These are phyloP conservation scores for Musca vetustissima DNA, from an alignment of 1,140 invertebrate species.

Conservation along the genomic window DNA sequence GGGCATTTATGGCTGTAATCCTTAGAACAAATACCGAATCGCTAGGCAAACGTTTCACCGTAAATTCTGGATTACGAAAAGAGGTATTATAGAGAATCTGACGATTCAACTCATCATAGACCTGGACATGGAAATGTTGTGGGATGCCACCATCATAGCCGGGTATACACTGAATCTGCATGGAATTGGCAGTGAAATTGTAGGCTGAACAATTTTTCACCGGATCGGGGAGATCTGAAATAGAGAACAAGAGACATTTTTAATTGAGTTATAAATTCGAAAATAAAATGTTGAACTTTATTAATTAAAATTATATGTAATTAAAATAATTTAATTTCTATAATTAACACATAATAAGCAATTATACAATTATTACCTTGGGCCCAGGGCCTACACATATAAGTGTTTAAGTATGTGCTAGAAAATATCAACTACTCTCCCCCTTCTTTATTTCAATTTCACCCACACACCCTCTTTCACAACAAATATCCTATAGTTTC, in stretches of 20 bases:
- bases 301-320: neutral
- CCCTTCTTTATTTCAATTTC: too few species aligned
- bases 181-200: constrained; percentile 72
- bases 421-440: too few species aligned
- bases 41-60: constrained; percentile 50
- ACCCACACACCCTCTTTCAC: too few species aligned
- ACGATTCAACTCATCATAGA: constrained; percentile 60
- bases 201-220: constrained; percentile 74
- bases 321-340: too few species aligned
- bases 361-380: too few species aligned
- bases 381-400: too few species aligned
- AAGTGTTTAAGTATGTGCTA: too few species aligned
- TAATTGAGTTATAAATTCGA: neutral
- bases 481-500: too few species aligned
- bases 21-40: constrained; percentile 52
- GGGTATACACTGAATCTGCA: constrained; percentile 73
- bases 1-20: constrained; percentile 51
- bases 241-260: neutral
- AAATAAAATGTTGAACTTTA: neutral
- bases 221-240: constrained; percentile 70
- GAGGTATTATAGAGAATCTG: constrained; percentile 52
- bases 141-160: constrained; percentile 77
- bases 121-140: constrained; percentile 73
- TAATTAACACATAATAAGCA: too few species aligned
- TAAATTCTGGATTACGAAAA: constrained; percentile 49